Base-by-base conservation (phyloP, 2,888 invertebrate genomes). In the Julus scanicus region DNA sequence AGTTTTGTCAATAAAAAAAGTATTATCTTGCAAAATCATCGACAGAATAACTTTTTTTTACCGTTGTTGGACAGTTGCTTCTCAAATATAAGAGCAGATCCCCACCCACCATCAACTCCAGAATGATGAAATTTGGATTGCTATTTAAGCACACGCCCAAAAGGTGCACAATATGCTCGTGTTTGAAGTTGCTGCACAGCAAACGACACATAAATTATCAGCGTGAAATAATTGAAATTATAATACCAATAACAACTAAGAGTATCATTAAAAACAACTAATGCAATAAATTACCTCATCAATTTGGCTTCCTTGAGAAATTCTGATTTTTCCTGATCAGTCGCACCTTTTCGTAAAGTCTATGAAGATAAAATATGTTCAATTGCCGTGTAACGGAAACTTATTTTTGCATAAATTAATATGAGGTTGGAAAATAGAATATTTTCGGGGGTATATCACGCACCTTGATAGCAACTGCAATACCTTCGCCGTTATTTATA, bases 41-140 rank as follows among this genome's bases (percentile, higher is more conserved):
- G 29, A 29, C 29, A 29, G 57, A 85, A n/a, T 13, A 29, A 20
- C 20, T 8, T 6, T 17, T 48, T 91, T 92, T 92, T 92, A 96
- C 96, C 91, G 94, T 92, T n/a, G 94, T 94, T 80, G 96, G 95
- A 88, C 98, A 94, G 90, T 96, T 96, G 6, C 95, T 94, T 88
- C 98, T 93, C 85, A 99, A 93, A 92, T 97, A 99, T 89, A 96
- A 97, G 53, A 99, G 94, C 89, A 99, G 93, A 93, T 99, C 99
- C 0, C 99, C 99, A 5, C 97, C 98, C 92, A 98, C 97, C 99
- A 99, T 99, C 29, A 99, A 94, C 92, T 99, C 99, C 94, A 99
- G 95, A 86, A 99, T 96, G 89, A 99, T 95, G 90, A 97, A 97
- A 91, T 97, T 96, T 9, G 98, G 96, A 91, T 98, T 98, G 90